Evolutionary conservation across 2,113 vertebrate species (phyloP), one percentile per base, ranked within the genome.

Genomic region (Bambusicola thoracicus): DNA sequence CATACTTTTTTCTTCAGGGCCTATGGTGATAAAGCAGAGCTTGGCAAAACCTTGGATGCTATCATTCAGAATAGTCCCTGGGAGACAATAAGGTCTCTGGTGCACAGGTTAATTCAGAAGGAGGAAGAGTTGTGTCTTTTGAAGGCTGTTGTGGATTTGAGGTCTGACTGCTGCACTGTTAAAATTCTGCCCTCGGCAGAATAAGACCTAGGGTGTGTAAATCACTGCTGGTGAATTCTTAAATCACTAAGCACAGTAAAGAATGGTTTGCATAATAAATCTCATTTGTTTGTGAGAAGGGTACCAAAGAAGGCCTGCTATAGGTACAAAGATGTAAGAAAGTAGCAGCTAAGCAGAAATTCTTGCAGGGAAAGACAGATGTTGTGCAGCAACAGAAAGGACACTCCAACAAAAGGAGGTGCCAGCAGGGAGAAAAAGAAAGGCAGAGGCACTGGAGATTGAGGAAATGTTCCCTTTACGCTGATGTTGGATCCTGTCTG

Each of bases 171-270:
- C 29, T 79, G 27, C n/a, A 13, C 2, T 3, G 22, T 11, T 30
- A 40, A 68, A 76, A 76, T 59, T 68, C 67, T 67, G 41, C 1
- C 11, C 29, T 9, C 16, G 44, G 38, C 2, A 81, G 25, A 21
- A 63, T 32, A 79, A 65, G 38, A 70, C 6, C 7, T 15, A 65
- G 49, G 32, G 56, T 32, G 8, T 9, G 29, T 13, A 75, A 86
- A 67, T 67, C 46, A 12, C 13, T 61, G 32, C 24, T 43, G 15
- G 21, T 72, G 48, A 68, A 12, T 14, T 82, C 18, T 79, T 91
- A 77, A 73, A 73, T 73, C 27, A 87, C 62, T 59, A 56, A 77
- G 36, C 6, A 69, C 68, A 89, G 13, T 27, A 43, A 81, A 80
- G 2, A 66, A 76, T 8, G 11, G 27, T 27, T 90, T 85, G 69